Evolutionary conservation across 2,797 vertebrate genomes (phyloP).

Genomic region (Pangasius djambal): DNA sequence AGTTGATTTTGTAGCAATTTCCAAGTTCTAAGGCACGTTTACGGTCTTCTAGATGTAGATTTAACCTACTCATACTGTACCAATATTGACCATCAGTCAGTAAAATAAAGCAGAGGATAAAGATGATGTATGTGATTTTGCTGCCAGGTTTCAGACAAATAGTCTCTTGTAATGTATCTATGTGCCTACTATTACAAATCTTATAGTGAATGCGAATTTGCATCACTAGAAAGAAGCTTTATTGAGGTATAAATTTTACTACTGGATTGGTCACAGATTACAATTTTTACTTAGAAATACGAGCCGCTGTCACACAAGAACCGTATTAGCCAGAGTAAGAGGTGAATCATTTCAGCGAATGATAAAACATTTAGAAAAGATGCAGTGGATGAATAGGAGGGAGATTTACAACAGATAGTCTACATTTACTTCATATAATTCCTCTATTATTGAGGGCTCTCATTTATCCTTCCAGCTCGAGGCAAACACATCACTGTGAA

Average conservation of each 20-base stretch:
- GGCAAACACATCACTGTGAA: slow-evolving; percentile 74
- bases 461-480: slow-evolving; percentile 60
- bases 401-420: slow-evolving; percentile 79
- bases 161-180: neutral
- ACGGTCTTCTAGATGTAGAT: neutral
- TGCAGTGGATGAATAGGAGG: slow-evolving; percentile 76
- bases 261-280: slow-evolving; percentile 9
- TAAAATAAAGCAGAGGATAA: slow-evolving; percentile 8
- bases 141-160: neutral
- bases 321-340: slow-evolving; percentile 81
- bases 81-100: neutral
- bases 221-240: slow-evolving; percentile 24
- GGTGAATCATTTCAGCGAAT: slow-evolving; percentile 82
- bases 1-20: neutral
- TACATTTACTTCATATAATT: slow-evolving; percentile 56
- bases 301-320: slow-evolving; percentile 5
- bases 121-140: slow-evolving; percentile 18
- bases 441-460: slow-evolving; percentile 68
- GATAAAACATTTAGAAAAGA: slow-evolving; percentile 78
- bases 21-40: neutral
- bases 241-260: slow-evolving; percentile 36
- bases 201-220: slow-evolving; percentile 24
- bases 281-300: slow-evolving; percentile 37
- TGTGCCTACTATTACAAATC: slow-evolving; percentile 10
- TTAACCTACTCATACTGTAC: neutral